Evolutionary conservation across 2,797 vertebrate genomes (phyloP).

Genomic region (Pseudochaenichthys georgianus): DNA sequence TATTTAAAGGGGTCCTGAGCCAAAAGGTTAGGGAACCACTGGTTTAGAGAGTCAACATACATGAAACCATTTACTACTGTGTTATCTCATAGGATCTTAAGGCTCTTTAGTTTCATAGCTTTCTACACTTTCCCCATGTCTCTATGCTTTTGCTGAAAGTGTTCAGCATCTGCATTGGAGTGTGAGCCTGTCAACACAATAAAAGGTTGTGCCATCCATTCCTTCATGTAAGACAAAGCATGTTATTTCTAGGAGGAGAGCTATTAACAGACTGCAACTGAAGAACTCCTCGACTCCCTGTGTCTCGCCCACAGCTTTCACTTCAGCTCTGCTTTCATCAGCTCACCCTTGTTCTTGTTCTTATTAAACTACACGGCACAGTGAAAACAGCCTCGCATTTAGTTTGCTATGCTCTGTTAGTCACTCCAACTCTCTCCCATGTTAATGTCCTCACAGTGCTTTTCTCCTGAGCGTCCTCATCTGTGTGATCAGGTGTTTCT

Average conservation of each 20-base stretch:
- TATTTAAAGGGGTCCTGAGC: neutral
- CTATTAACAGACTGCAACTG: slow-evolving; percentile 53
- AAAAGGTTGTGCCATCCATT: slow-evolving; percentile 42
- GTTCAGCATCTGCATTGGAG: slow-evolving; percentile 29
- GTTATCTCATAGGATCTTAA: neutral
- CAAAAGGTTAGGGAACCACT: neutral
- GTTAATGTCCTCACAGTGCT: slow-evolving; percentile 53
- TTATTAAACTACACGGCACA: slow-evolving; percentile 32
- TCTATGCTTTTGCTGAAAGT: slow-evolving; percentile 39
- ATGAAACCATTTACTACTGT: neutral
- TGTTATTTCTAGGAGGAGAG: slow-evolving; percentile 53
- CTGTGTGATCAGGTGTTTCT: slow-evolving; percentile 56
- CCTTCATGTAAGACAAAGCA: slow-evolving; percentile 60
- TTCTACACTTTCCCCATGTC: slow-evolving; percentile 12
- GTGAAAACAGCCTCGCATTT: slow-evolving; percentile 22
- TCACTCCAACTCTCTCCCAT: slow-evolving; percentile 1
- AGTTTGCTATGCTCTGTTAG: slow-evolving; percentile 17
- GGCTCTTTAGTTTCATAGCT: neutral
- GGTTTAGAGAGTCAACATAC: neutral
- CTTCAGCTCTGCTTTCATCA: slow-evolving; percentile 48
- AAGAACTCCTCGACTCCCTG: slow-evolving; percentile 34
- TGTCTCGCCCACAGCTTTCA: slow-evolving; percentile 49
- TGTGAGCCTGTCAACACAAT: slow-evolving; percentile 54
- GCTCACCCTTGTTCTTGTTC: slow-evolving; percentile 42
- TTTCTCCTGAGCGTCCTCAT: slow-evolving; percentile 53